Evolutionary conservation across 1,140 invertebrate genomes (phyloP).

Genomic region (Helicoverpa armigera): DNA sequence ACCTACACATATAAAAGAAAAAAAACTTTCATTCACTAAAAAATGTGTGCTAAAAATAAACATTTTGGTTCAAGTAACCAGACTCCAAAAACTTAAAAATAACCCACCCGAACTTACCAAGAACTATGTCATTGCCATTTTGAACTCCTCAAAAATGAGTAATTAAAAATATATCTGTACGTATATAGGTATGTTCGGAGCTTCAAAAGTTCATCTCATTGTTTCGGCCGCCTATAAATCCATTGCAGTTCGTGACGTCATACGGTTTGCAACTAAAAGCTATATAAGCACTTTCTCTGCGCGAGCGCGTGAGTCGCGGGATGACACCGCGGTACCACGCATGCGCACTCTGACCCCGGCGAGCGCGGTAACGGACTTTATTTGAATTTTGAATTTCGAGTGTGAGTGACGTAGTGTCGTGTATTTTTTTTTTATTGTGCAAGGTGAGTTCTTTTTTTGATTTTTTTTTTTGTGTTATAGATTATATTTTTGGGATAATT

Average conservation of each 20-base stretch:
- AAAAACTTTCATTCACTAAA: no score
- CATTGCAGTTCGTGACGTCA: conserved; percentile 65
- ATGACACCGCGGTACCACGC: conserved; percentile 59
- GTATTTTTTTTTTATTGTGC: conserved; percentile 69
- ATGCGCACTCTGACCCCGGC: conserved; percentile 76
- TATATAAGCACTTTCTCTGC: conserved; percentile 84
- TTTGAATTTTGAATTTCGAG: conserved; percentile 60
- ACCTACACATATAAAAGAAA: no score
- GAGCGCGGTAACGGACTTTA: conserved; percentile 61
- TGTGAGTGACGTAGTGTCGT: conserved; percentile 73
- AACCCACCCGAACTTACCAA: no score
- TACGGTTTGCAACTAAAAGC: conserved; percentile 64
- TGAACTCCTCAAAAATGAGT: no score
- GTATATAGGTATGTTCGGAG: no score
- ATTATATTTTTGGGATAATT: not conserved
- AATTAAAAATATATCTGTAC: no score
- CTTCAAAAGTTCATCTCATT: conserved; percentile 55
- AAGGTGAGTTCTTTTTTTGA: conserved; percentile 67
- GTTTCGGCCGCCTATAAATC: conserved; percentile 53
- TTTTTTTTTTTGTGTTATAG: conserved; percentile 29
- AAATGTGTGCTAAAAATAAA: no score
- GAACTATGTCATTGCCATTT: no score
- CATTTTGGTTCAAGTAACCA: no score
- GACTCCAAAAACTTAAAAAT: no score
- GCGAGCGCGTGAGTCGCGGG: conserved; percentile 72